These are phyloP conservation scores for Leptothorax acervorum DNA, from an alignment of 2,888 invertebrate genomes.

Conservation along the genomic window DNA sequence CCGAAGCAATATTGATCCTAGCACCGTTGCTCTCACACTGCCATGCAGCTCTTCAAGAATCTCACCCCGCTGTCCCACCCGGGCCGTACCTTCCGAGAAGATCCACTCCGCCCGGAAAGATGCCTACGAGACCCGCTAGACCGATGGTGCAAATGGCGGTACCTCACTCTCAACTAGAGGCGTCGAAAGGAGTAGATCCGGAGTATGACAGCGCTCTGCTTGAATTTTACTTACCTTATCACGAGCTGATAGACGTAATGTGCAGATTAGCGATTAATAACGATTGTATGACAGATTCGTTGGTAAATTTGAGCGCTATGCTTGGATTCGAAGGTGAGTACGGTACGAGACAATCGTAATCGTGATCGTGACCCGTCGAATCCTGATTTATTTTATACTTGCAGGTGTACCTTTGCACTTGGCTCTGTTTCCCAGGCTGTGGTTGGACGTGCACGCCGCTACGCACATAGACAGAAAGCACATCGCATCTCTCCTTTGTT, in stretches of 20 bases:
- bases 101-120: slow-evolving; percentile 88
- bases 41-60: slow-evolving; percentile 92
- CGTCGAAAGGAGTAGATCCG: slow-evolving; percentile 90
- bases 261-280: slow-evolving; percentile 96
- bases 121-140: slow-evolving; percentile 90
- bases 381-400: slow-evolving; percentile 49
- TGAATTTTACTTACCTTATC: slow-evolving; percentile 95
- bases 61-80: slow-evolving; percentile 89
- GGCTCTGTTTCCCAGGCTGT: slow-evolving; percentile 95
- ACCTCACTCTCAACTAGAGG: slow-evolving; percentile 91
- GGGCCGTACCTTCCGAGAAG: slow-evolving; percentile 93
- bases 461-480: slow-evolving; percentile 92
- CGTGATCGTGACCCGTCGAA: not conserved
- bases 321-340: slow-evolving; percentile 93
- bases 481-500: slow-evolving; percentile 92
- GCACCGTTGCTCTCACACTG: slow-evolving; percentile 95
- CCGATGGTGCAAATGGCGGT: slow-evolving; percentile 95
- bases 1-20: slow-evolving; percentile 92
- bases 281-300: slow-evolving; percentile 93
- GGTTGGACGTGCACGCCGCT: slow-evolving; percentile 94
- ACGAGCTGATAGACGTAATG: slow-evolving; percentile 94
- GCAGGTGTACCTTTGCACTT: slow-evolving; percentile 92
- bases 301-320: slow-evolving; percentile 95
- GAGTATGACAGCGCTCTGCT: slow-evolving; percentile 92
- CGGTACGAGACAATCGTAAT: not conserved